Evolutionary conservation across 2,113 vertebrate genomes (phyloP).

Genomic region (Agapornis roseicollis): DNA sequence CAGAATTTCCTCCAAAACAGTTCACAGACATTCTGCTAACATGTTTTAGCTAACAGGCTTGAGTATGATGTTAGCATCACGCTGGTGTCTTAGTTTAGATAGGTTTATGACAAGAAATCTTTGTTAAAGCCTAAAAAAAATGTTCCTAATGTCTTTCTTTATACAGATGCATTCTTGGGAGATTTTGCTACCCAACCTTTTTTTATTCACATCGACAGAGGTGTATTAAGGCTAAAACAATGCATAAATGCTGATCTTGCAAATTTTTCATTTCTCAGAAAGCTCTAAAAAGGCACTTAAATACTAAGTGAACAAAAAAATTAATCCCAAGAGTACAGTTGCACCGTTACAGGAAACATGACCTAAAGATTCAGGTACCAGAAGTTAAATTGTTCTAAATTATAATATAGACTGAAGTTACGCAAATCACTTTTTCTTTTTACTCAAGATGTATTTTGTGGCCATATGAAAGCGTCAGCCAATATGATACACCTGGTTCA

Average conservation of each 20-base stretch:
- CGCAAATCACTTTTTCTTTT: accelerated
- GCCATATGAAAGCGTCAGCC: background rate
- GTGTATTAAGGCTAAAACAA: background rate
- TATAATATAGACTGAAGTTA: background rate
- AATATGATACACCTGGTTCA: background rate
- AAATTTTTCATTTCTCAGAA: background rate
- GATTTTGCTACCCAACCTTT: background rate
- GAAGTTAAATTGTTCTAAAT: background rate
- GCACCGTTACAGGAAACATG: background rate
- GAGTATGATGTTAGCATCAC: background rate
- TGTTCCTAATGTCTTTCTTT: background rate
- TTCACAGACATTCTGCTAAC: background rate
- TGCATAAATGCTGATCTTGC: background rate
- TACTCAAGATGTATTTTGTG: background rate
- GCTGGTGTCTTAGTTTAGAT: background rate
- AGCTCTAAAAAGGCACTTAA: background rate
- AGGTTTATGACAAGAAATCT: background rate
- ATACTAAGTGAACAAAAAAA: background rate
- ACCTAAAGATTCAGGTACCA: background rate
- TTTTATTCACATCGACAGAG: background rate
- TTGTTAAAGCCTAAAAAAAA: background rate
- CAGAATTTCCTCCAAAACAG: background rate
- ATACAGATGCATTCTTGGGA: background rate
- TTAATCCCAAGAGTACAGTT: background rate
- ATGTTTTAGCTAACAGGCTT: background rate